Conservation (phyloP, 2,888 invertebrate species). For the Andrena trimmerana region DNA sequence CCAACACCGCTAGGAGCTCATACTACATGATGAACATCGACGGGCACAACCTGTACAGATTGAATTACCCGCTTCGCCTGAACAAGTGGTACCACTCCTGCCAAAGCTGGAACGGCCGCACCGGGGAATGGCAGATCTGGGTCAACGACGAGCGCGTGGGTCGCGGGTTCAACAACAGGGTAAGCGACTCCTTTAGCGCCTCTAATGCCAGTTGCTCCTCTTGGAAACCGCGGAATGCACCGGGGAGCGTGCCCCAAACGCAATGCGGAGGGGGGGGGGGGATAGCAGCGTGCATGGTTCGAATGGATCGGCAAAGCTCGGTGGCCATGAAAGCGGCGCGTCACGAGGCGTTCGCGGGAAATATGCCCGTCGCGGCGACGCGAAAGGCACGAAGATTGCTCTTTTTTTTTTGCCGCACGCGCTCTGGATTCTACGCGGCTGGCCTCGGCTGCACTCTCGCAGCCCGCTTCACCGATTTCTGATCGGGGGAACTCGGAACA, state of each 20-base stretch:
- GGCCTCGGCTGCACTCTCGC: background rate
- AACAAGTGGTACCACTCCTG: slow-evolving; percentile 95
- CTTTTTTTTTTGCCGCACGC: background rate
- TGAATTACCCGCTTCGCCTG: slow-evolving; percentile 89
- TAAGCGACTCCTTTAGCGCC: slow-evolving; percentile 84
- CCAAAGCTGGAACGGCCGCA: slow-evolving; percentile 95
- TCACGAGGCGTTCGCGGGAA: background rate
- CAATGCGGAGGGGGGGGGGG: too few relatives aligned
- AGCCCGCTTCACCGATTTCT: background rate
- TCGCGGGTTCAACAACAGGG: slow-evolving; percentile 94
- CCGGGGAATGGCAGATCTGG: slow-evolving; percentile 96
- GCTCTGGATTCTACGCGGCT: slow-evolving; percentile 1
- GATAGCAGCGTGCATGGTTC: too few relatives aligned
- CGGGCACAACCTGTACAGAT: slow-evolving; percentile 92
- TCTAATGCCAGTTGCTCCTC: background rate
- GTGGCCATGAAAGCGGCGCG: background rate
- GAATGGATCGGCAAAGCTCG: background rate
- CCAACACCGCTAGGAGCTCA: slow-evolving; percentile 92
- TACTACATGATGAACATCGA: slow-evolving; percentile 93
- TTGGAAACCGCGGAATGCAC: too few relatives aligned
- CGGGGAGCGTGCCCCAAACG: too few relatives aligned
- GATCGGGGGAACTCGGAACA: background rate
- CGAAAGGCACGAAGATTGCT: background rate
- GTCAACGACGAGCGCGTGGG: slow-evolving; percentile 94
- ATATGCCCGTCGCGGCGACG: background rate